Evolutionary conservation across 2,113 vertebrate genomes (phyloP).

Genomic region (Dipodomys stephensi): DNA sequence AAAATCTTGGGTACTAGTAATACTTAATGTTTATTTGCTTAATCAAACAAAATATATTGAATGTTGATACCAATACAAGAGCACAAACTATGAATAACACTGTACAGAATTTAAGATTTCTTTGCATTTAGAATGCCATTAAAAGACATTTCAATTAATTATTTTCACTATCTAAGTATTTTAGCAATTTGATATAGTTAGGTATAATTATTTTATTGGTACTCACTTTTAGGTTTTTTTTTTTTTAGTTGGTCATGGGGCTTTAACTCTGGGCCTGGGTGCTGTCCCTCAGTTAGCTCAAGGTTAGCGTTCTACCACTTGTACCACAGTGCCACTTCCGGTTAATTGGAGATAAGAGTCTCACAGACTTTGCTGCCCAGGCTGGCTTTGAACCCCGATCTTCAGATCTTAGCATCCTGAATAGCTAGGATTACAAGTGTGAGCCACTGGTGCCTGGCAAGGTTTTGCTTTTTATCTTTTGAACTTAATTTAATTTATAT

Average conservation of each 20-base stretch:
- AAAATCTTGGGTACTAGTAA: not conserved
- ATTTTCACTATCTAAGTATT: slow-evolving; percentile 4
- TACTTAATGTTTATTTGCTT: slow-evolving; percentile 5
- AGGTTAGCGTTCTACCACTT: no score
- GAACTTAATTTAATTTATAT: slow-evolving; percentile 26
- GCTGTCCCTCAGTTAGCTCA: no score
- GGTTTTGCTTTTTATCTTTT: not conserved
- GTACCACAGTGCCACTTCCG: no score
- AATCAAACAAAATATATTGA: not conserved
- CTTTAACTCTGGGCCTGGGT: no score
- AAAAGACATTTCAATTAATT: not conserved
- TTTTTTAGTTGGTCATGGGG: no score
- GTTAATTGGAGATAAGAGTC: no score
- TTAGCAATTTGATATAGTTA: slow-evolving; percentile 1
- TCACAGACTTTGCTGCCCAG: no score
- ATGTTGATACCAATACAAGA: not conserved
- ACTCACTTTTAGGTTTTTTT: not conserved
- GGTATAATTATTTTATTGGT: slow-evolving; percentile 4
- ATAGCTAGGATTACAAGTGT: no score
- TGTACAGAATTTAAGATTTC: not conserved
- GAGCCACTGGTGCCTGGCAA: no score
- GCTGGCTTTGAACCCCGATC: no score
- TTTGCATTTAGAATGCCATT: slow-evolving; percentile 1
- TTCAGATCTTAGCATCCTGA: no score
- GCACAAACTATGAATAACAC: not conserved